Evolutionary conservation across 1,140 invertebrate genomes (phyloP), one percentile per base, ranked within the genome.

Genomic region (Sycobia sp.): DNA sequence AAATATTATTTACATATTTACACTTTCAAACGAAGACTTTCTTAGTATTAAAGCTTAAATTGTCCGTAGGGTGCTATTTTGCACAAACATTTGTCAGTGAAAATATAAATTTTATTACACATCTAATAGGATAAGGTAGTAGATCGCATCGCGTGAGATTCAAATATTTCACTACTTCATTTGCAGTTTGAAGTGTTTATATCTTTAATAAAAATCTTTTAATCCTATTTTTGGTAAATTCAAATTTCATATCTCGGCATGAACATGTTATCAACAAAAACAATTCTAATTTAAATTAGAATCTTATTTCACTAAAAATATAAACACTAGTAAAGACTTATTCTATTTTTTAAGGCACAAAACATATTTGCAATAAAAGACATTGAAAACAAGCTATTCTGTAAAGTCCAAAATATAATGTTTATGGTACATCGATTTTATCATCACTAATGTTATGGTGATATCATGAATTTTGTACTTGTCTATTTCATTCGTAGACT

Each of bases 1-100:
- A 38, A 50, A 59, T 75, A 71, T 70, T 73, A 72, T 73, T 68
- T 38, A n/a, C 22, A 43, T 71, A 75, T 75, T 66, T 69, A 74
- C 69, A 71, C 16, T 43, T 46, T 46, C 46, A 41, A 34, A 54
- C 54, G 39, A 29, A 32, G 51, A 41, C 49, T 49, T 44, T 4
- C 43, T 23, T 51, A 57, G 13, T 13, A 27, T 76, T 76, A 76
- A 75, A 76, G 73, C 74, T 75, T 68, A 67, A 9, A 53, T 58
- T 38, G n/a, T 65, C 53, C 34, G 27, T 18, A 62, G 36, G 39
- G 60, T 27, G 9, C 34, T 29, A 36, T 41, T 36, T 27, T 22
- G 56, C 51, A 56, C 60, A 32, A 27, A 49, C 32, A 41, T 18
- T 47, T 38, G 27, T 41, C n/a, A n/a, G n/a, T n/a, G n/a, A n/a